These are phyloP conservation scores for Hozukius guyotensis DNA, from an alignment of 2,797 vertebrate genomes.

Conservation along the genomic window DNA sequence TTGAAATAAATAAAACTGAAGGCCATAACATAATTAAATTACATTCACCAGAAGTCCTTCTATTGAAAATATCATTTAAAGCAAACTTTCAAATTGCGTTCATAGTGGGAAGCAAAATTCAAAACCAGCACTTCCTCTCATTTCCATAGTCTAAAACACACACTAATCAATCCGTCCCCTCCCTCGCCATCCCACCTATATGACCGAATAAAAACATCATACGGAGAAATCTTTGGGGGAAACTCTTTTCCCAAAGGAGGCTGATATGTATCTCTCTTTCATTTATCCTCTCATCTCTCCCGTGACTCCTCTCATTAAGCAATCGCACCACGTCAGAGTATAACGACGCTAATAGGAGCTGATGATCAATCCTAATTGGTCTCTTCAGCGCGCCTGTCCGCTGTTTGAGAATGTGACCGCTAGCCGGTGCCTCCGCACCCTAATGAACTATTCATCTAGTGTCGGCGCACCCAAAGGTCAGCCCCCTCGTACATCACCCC, in stretches of 20 bases:
- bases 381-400: conserved; percentile 73
- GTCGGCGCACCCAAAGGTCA: conserved; percentile 73
- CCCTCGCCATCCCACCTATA: neutral
- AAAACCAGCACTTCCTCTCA: too few relatives aligned
- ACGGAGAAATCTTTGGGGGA: conserved; percentile 8
- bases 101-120: too few relatives aligned
- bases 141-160: too few relatives aligned
- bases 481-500: conserved; percentile 27
- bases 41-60: rapidly evolving
- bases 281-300: conserved; percentile 49
- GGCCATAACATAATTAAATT: neutral
- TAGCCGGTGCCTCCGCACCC: conserved; percentile 50
- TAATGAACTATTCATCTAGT: conserved; percentile 80
- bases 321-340: conserved; percentile 48
- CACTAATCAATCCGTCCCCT: neutral
- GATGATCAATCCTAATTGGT: conserved; percentile 87
- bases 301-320: conserved; percentile 65
- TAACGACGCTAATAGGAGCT: conserved; percentile 73
- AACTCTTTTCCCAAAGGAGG: conserved; percentile 33
- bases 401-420: conserved; percentile 68
- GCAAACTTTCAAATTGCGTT: too few relatives aligned
- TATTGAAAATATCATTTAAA: too few relatives aligned
- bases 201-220: conserved; percentile 16
- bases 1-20: neutral
- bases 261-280: conserved; percentile 37